Percentiles rank a stretch among this genome's conserved stretches.
Conservation (phyloP, 2,797 vertebrate genomes). For the Erethizon dorsatum region DNA sequence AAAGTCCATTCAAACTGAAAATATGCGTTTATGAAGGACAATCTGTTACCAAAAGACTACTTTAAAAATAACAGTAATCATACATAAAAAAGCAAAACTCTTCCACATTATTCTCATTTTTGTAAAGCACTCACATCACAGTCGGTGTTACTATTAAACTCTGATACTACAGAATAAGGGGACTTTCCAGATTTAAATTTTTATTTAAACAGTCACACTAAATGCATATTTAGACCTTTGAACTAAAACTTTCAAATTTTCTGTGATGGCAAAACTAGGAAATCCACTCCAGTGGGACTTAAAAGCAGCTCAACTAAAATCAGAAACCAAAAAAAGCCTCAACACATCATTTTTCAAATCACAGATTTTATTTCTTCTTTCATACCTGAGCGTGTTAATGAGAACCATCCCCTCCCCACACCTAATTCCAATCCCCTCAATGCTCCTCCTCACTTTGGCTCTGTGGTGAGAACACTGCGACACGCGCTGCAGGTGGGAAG, state of each 20-base stretch:
- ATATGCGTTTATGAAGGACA: not conserved
- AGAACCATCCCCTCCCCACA: not conserved
- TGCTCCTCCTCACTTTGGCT: not conserved
- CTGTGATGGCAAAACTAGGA: slow-evolving; percentile 7
- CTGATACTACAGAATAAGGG: not conserved
- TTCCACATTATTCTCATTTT: not conserved
- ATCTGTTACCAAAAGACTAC: slow-evolving; percentile 33
- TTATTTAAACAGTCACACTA: not conserved
- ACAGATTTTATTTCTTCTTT: not conserved
- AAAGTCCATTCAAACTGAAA: slow-evolving; percentile 19
- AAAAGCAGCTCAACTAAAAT: not conserved
- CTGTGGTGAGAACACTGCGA: not conserved
- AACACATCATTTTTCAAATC: not conserved
- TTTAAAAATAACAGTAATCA: slow-evolving; percentile 26
- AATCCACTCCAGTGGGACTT: not conserved
- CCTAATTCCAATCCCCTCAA: not conserved
- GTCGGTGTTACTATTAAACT: not conserved
- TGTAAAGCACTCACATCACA: not conserved
- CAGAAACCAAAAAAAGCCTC: not conserved
- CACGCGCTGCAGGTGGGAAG: rapidly evolving
- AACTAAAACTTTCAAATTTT: not conserved
- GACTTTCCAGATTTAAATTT: not conserved
- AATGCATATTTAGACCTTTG: not conserved
- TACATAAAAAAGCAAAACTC: not conserved
- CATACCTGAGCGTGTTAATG: not conserved